A percentile compares a stretch with the other conserved stretches of the same genome.
Conservation (phyloP, 2,797 vertebrate species). For the Pogoniulus pusillus region DNA sequence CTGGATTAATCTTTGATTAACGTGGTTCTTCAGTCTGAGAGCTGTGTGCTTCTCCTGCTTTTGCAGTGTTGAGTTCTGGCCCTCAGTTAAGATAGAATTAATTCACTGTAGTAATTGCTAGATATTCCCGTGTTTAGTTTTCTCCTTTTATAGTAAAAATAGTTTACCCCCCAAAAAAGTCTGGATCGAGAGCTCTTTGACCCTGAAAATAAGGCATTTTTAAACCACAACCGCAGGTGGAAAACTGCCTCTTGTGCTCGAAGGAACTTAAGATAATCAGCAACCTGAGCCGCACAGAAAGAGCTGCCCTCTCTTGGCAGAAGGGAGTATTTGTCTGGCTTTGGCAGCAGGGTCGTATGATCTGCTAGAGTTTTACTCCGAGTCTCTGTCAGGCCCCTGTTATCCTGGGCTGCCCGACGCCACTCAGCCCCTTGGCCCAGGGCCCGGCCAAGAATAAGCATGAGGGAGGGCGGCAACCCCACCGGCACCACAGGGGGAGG, state of each 20-base stretch:
- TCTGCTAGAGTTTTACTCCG: accelerated
- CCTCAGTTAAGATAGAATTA: neutral
- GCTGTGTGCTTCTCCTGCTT: neutral
- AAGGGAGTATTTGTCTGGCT: neutral
- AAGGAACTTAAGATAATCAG: too few species aligned
- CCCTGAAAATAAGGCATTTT: neutral
- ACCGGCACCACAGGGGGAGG: too few species aligned
- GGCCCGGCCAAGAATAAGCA: too few species aligned
- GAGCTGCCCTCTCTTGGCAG: neutral
- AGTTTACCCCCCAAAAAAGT: neutral
- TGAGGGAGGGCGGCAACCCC: too few species aligned
- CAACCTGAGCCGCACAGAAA: neutral
- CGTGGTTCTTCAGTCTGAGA: neutral
- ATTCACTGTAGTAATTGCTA: neutral
- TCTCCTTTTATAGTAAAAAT: neutral
- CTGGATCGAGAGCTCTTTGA: neutral
- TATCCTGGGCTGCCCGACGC: accelerated
- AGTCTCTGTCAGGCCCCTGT: accelerated
- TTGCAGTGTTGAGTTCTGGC: neutral
- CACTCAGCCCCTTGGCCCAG: neutral
- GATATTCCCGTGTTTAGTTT: neutral
- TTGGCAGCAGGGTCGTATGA: accelerated
- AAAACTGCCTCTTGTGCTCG: neutral
- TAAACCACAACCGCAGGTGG: accelerated
- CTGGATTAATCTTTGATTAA: neutral